Conservation (phyloP, 2,888 invertebrate species). For the Heliconius sara region DNA sequence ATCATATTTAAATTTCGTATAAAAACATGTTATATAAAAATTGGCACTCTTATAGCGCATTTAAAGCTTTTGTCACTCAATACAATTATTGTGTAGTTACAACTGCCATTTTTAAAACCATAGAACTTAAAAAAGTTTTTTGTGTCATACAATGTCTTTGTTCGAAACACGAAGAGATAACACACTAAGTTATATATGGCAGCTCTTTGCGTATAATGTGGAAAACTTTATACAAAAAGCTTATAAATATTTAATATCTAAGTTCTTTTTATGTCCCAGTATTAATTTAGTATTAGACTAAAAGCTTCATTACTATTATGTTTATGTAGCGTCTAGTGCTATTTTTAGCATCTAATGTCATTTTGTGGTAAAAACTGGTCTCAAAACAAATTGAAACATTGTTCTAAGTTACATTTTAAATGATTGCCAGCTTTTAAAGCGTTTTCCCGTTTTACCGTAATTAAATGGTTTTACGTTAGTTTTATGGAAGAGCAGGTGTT, state of each 20-base stretch:
- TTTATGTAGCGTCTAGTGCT: background rate
- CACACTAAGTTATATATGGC: background rate
- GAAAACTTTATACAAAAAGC: background rate
- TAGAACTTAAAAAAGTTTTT: background rate
- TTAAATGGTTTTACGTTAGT: background rate
- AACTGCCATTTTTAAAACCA: too few species aligned
- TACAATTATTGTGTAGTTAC: background rate
- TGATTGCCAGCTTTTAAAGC: background rate
- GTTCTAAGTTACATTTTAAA: constrained; percentile 17
- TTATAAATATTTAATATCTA: background rate
- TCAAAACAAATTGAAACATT: constrained; percentile 18
- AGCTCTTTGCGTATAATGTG: background rate
- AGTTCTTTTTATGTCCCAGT: background rate
- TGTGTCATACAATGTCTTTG: background rate
- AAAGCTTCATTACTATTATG: background rate
- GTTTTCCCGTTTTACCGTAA: background rate
- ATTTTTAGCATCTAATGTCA: constrained; percentile 1
- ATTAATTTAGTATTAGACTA: background rate
- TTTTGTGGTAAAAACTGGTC: background rate
- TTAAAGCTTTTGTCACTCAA: background rate
- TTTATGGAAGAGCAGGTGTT: constrained; percentile 22
- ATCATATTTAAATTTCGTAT: background rate
- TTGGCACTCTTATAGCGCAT: background rate
- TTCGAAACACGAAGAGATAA: background rate
- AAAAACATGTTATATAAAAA: background rate